Conservation (phyloP, 2,113 vertebrate genomes). For the Sterna hirundo region DNA sequence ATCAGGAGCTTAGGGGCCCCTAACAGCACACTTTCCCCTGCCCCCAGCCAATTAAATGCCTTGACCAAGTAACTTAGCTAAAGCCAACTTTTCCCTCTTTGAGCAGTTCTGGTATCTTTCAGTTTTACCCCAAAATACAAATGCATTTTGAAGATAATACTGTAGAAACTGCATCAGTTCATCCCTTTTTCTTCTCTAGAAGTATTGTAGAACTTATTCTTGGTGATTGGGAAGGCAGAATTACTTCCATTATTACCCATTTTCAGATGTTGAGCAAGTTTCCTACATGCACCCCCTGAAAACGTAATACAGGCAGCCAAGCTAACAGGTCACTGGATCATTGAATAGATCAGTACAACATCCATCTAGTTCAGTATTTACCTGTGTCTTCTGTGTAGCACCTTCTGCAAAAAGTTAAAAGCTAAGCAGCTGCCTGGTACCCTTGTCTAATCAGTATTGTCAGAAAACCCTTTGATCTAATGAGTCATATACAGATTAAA, state of each 20-base stretch:
- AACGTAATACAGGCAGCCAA: not conserved
- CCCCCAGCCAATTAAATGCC: not conserved
- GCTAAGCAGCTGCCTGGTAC: not conserved
- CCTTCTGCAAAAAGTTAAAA: not conserved
- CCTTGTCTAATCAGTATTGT: not conserved
- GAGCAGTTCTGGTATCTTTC: not conserved
- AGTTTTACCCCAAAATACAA: not conserved
- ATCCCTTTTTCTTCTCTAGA: not conserved
- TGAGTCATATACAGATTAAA: not conserved
- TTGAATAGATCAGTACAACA: not conserved
- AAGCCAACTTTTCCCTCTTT: not conserved
- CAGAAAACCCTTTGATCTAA: not conserved
- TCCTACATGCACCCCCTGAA: not conserved
- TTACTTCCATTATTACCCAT: not conserved
- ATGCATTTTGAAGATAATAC: not conserved
- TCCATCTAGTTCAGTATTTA: not conserved
- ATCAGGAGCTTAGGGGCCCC: not conserved
- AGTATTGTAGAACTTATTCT: not conserved
- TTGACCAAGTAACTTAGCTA: slow-evolving; percentile 10
- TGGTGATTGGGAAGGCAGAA: not conserved
- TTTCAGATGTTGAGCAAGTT: not conserved
- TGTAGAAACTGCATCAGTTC: not conserved
- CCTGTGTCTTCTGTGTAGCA: not conserved
- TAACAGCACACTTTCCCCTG: not conserved
- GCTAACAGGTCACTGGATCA: not conserved